These are phyloP conservation scores for Tor tambroides DNA, from an alignment of 2,113 vertebrate genomes.

Conservation along the genomic window DNA sequence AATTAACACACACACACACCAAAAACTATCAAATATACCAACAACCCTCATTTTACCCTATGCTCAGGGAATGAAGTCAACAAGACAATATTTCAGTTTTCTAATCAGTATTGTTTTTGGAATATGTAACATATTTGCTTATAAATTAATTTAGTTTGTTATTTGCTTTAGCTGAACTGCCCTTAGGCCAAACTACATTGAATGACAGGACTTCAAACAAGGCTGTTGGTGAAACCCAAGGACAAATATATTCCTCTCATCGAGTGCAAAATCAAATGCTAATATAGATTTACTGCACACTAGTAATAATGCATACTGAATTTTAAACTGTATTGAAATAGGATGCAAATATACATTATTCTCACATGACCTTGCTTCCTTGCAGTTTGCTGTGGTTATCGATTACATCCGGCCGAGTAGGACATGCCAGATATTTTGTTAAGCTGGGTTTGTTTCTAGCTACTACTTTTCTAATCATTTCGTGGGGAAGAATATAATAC, in stretches of 20 bases:
- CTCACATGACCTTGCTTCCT: neutral
- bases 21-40: too few relatives aligned
- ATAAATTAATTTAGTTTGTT: neutral
- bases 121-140: neutral
- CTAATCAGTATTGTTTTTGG: neutral
- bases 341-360: neutral
- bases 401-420: neutral
- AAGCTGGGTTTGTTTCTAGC: neutral
- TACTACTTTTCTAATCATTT: neutral
- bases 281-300: neutral
- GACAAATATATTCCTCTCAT: neutral
- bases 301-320: neutral
- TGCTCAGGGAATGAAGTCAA: neutral
- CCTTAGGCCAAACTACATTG: neutral
- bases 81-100: neutral
- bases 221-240: neutral
- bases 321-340: neutral
- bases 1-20: neutral
- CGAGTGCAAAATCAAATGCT: neutral
- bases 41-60: neutral
- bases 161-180: constrained; percentile 13
- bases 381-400: neutral
- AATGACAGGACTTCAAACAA: neutral
- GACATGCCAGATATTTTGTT: neutral
- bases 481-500: neutral